These are phyloP conservation scores for Adelges cooleyi DNA, from an alignment of 1,140 invertebrate species.

Conservation along the genomic window DNA sequence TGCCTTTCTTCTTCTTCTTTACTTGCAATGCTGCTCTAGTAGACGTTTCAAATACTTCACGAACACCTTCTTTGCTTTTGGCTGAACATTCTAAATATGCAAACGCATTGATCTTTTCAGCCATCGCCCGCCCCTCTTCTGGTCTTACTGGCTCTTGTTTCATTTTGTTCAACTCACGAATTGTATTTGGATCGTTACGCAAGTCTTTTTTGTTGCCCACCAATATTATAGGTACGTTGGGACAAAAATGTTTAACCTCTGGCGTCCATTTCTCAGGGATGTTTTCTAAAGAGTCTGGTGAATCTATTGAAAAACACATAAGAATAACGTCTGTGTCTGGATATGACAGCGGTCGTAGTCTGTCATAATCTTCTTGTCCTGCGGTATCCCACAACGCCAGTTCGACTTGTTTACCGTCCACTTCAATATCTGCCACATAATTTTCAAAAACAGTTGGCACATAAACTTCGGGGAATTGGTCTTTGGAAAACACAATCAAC, in stretches of 20 bases:
- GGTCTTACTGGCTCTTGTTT: conserved; percentile 98
- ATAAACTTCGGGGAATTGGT: conserved; percentile 97
- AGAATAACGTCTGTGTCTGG: conserved; percentile 96
- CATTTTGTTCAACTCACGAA: conserved; percentile 94
- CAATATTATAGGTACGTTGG: conserved; percentile 93
- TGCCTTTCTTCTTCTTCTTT: conserved; percentile 35
- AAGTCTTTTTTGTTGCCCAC: conserved; percentile 95
- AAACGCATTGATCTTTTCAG: conserved; percentile 98
- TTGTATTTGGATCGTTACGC: conserved; percentile 90
- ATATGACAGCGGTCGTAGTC: conserved; percentile 87
- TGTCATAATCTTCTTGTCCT: conserved; percentile 96
- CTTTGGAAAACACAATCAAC: conserved; percentile 95
- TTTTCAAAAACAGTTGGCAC: conserved; percentile 98
- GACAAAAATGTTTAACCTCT: conserved; percentile 95
- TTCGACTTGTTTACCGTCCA: conserved; percentile 73
- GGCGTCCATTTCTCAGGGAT: conserved; percentile 97
- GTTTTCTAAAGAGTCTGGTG: conserved; percentile 91
- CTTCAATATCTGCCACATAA: conserved; percentile 96
- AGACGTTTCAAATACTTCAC: conserved; percentile 98
- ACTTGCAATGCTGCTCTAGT: conserved; percentile 94
- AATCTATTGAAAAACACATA: conserved; percentile 96
- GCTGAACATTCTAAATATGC: conserved; percentile 98
- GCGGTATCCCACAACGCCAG: conserved; percentile 62
- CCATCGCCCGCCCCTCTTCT: conserved; percentile 94
- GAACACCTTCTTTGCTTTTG: conserved; percentile 98